Percentiles rank a stretch among this genome's conserved stretches.
phyloP scores from a whole-genome alignment of 2,113 vertebrate genomes.

The Procavia capensis region DNA sequence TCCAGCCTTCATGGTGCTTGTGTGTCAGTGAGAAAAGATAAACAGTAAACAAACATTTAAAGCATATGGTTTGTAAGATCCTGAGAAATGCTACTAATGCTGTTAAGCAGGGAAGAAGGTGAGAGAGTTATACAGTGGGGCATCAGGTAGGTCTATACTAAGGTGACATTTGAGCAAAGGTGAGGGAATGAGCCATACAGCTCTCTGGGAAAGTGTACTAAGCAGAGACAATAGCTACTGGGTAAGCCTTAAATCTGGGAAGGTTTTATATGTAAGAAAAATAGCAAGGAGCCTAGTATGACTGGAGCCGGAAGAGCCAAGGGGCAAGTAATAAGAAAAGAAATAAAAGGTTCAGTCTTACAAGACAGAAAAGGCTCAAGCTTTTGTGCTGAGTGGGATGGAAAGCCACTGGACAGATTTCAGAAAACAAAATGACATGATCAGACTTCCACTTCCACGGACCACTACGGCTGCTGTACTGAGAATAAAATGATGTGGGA shows the following conservation, averaged over 20 bases:
- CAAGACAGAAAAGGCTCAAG: neutral
- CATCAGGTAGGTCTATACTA: neutral
- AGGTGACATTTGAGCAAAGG: neutral
- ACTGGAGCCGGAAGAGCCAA: neutral
- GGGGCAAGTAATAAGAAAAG: neutral
- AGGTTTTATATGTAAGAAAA: neutral
- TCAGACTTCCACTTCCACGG: neutral
- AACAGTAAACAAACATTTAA: neutral
- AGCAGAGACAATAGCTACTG: neutral
- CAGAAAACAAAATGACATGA: neutral
- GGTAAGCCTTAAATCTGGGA: neutral
- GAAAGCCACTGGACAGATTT: neutral
- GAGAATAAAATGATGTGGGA: neutral
- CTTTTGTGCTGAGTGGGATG: neutral
- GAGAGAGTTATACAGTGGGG: too few relatives aligned
- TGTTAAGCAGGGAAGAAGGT: neutral
- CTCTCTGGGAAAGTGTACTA: neutral
- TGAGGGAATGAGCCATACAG: neutral
- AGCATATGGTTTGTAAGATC: neutral
- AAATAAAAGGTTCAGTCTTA: neutral
- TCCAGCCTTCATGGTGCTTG: neutral
- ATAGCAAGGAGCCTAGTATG: neutral
- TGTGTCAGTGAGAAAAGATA: neutral
- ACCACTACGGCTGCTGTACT: neutral
- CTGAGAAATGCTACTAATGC: neutral